phyloP scores from a whole-genome alignment of 2,797 vertebrate genomes.

The Rhadinocentrus ornatus region DNA sequence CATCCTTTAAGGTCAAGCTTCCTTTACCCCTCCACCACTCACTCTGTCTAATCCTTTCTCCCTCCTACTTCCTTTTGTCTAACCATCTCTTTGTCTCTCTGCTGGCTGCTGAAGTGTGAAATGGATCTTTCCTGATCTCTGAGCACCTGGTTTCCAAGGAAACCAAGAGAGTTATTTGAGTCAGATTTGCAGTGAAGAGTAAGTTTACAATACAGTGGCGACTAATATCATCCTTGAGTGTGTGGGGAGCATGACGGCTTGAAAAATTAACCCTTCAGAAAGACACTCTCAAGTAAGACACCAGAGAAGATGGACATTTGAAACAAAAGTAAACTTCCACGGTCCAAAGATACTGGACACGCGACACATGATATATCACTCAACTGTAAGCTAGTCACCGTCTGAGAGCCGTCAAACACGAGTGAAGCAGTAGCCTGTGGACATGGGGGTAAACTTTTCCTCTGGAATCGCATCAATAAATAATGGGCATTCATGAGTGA shows the following conservation, averaged over 20 bases:
- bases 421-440: conserved; percentile 50
- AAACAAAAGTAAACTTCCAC: conserved; percentile 40
- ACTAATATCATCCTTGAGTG: conserved; percentile 42
- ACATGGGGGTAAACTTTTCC: conserved; percentile 69
- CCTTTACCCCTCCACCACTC: conserved; percentile 39
- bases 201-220: conserved; percentile 37
- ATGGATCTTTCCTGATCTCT: conserved; percentile 81
- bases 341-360: conserved; percentile 54
- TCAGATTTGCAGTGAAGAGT: conserved; percentile 63
- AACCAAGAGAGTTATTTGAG: conserved; percentile 74
- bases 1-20: conserved; percentile 68
- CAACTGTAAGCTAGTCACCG: conserved; percentile 44
- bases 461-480: conserved; percentile 79
- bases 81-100: conserved; percentile 70
- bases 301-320: conserved; percentile 20
- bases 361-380: conserved; percentile 58
- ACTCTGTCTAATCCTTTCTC: conserved; percentile 62
- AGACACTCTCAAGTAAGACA: conserved; percentile 8
- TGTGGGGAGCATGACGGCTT: conserved; percentile 27
- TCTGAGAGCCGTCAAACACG: conserved; percentile 51
- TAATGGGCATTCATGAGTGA: conserved; percentile 78
- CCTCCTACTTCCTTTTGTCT: conserved; percentile 71
- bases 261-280: conserved; percentile 31
- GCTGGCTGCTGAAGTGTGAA: conserved; percentile 78
- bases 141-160: conserved; percentile 84